Conservation (phyloP, 1,140 invertebrate genomes). For the Calephelis virginiensis region DNA sequence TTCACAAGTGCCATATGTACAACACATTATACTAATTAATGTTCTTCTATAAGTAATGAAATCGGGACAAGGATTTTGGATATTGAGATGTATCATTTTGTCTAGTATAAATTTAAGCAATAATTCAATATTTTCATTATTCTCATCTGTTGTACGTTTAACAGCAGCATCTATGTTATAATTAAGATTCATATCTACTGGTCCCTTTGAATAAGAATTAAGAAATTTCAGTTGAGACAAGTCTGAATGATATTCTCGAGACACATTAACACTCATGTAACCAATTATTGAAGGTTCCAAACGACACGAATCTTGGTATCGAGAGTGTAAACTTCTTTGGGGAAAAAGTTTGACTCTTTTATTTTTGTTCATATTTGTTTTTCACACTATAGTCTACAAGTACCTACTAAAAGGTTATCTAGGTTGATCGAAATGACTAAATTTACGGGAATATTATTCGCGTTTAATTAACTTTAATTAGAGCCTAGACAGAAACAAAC, state of each 20-base stretch:
- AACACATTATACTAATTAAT: slow-evolving; percentile 81
- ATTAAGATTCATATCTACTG: slow-evolving; percentile 68
- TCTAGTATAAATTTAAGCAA: slow-evolving; percentile 69
- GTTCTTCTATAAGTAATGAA: slow-evolving; percentile 85
- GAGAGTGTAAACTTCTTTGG: background rate
- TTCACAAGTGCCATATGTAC: slow-evolving; percentile 79
- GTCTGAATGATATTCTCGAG: slow-evolving; percentile 48
- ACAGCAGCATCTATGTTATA: slow-evolving; percentile 52
- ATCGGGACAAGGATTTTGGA: slow-evolving; percentile 28
- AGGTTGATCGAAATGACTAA: no score
- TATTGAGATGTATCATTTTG: slow-evolving; percentile 37
- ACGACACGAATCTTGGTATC: background rate
- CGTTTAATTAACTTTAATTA: no score
- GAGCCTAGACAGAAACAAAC: no score
- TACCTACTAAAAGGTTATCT: no score
- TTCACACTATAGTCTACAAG: no score
- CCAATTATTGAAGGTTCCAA: slow-evolving; percentile 51
- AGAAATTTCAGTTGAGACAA: slow-evolving; percentile 71
- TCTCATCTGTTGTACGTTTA: slow-evolving; percentile 43
- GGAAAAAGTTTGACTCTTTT: no score
- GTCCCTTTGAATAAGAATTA: slow-evolving; percentile 35
- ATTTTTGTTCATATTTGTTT: no score
- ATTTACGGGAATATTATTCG: no score
- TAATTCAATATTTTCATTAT: slow-evolving; percentile 57
- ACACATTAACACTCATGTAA: slow-evolving; percentile 65